Evolutionary conservation across 2,113 vertebrate genomes (phyloP), one percentile per base, ranked within the genome.

Genomic region (Steatornis caripensis): DNA sequence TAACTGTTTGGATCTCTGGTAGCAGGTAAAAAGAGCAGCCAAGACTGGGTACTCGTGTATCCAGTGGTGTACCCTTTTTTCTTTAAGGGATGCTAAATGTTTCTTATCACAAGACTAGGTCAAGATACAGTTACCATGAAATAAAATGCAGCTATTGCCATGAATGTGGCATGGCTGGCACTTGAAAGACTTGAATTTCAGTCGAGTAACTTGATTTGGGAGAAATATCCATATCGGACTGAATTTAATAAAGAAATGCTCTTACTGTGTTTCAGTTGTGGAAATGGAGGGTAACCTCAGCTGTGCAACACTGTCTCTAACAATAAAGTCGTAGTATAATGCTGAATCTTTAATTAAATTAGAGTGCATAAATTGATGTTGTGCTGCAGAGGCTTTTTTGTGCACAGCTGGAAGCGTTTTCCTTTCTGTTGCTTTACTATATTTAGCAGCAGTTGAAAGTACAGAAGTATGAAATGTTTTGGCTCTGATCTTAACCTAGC

Each of bases 361-460:
- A 93, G 76, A 72, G 92, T 71, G 74, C 83, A 81, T 79, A 89
- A 91, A 94, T 89, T 95, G 91, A 79, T 97, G 92, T 95, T 95
- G 87, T 92, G 92, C 84, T 91, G 95, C 89, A 84, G 95, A 94
- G 93, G 92, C 84, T 95, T 95, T 95, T 93, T 88, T 78, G 62
- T 92, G 89, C 89, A 43, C 94, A 94, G 93, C 89, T 97, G 92
- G 93, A 93, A 95, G 74, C 83, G 1, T 93, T 92, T 96, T 95
- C 84, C 81, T 95, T 90, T 87, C 83, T 83, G 92, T 82, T 89
- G 90, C 90, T 84, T 68, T 65, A 19, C 84, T 97, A 94, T 97
- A 95, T 97, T 96, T 97, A 97, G 93, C 89, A 68, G 84, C 84
- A 83, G 90, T 83, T 96, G 89, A 84, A 96, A 96, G 89, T 90